Percentiles rank a stretch among this genome's conserved stretches.
phyloP scores from a whole-genome alignment of 2,888 invertebrate species.

The Caenorhabditis drosophilae region DNA sequence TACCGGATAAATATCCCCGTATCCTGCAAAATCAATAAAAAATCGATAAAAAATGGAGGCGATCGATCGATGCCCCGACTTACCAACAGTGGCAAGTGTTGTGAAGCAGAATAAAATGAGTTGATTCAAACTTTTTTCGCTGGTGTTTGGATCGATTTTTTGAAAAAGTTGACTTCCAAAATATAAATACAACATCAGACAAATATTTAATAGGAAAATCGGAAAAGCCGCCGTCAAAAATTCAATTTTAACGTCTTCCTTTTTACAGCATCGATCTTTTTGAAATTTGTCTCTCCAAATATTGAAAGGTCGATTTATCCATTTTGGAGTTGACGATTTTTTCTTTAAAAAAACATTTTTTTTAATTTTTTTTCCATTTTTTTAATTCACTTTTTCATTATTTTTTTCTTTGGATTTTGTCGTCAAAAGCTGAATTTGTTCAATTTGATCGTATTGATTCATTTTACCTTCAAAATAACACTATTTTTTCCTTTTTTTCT shows the following conservation, averaged over 20 bases:
- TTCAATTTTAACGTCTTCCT: background rate
- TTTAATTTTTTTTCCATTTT: background rate
- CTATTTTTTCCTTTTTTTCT: too few species aligned
- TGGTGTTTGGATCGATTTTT: conserved; percentile 18
- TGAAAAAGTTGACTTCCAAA: conserved; percentile 47
- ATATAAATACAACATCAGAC: conserved; percentile 38
- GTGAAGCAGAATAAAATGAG: conserved; percentile 53
- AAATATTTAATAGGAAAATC: conserved; percentile 38
- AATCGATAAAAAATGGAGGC: background rate
- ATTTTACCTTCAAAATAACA: too few species aligned
- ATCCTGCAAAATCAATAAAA: conserved; percentile 40
- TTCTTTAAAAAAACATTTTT: background rate
- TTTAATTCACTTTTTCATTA: too few species aligned
- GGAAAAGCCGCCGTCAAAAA: conserved; percentile 37
- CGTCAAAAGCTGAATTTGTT: too few species aligned
- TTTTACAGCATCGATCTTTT: conserved; percentile 42
- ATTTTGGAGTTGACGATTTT: conserved; percentile 1
- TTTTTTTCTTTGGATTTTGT: too few species aligned
- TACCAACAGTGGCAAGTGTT: conserved; percentile 58
- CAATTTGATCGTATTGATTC: too few species aligned
- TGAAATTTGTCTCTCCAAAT: conserved; percentile 50
- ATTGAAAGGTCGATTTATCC: conserved; percentile 34
- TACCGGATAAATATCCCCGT: conserved; percentile 53
- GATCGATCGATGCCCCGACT: background rate
- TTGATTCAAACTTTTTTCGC: conserved; percentile 27